phyloP scores from a whole-genome alignment of 1,140 invertebrate species.

The Mizuhopecten yessoensis region DNA sequence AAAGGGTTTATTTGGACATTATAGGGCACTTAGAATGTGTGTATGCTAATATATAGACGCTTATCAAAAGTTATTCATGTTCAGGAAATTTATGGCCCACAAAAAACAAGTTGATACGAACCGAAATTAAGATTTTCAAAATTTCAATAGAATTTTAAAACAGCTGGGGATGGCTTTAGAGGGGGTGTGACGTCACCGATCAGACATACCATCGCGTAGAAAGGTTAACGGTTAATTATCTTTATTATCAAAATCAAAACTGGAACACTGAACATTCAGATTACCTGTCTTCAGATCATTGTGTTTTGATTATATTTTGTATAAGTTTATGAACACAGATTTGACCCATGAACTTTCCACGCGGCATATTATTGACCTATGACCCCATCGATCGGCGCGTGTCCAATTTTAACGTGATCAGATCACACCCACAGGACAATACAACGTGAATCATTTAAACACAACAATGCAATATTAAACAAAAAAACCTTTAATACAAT shows the following conservation, averaged over 20 bases:
- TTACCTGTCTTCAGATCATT: not conserved
- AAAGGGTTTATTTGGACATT: not conserved
- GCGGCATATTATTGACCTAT: not conserved
- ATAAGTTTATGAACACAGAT: not conserved
- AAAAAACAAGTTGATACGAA: not conserved
- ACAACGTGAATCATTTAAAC: not conserved
- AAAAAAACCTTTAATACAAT: not conserved
- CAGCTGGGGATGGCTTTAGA: too few relatives aligned
- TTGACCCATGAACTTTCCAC: not conserved
- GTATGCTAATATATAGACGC: not conserved
- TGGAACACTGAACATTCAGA: not conserved
- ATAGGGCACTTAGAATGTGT: not conserved
- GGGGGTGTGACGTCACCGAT: not conserved
- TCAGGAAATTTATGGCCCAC: not conserved
- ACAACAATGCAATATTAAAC: not conserved
- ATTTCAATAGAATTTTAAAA: too few relatives aligned
- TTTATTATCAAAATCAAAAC: not conserved
- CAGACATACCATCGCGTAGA: not conserved
- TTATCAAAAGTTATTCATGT: not conserved
- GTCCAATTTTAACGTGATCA: not conserved
- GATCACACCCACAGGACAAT: not conserved
- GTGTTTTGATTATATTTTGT: not conserved
- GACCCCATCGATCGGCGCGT: not conserved
- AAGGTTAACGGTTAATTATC: not conserved
- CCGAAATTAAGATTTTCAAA: too few relatives aligned